These are phyloP conservation scores for Scaptomyza hsui DNA, from an alignment of 1,140 invertebrate genomes.

Conservation along the genomic window DNA sequence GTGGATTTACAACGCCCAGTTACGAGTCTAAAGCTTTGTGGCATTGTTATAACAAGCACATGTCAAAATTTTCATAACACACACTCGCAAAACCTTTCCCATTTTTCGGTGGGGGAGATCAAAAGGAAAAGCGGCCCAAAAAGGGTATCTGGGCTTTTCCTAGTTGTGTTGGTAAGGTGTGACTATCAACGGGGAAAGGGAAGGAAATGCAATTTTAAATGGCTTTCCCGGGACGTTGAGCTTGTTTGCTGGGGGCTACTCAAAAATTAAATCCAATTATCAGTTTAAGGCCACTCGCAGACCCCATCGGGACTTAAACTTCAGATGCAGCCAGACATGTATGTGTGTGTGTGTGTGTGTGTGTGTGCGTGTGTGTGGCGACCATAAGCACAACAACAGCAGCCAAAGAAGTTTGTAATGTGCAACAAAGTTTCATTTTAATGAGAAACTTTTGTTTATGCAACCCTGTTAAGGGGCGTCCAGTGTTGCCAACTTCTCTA, in stretches of 20 bases:
- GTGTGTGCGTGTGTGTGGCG: slow-evolving; percentile 19
- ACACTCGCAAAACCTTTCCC: slow-evolving; percentile 5
- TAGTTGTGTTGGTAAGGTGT: slow-evolving; percentile 30
- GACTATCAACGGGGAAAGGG: slow-evolving; percentile 39
- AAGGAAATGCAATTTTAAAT: slow-evolving; percentile 59
- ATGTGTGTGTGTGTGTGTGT: slow-evolving; percentile 16
- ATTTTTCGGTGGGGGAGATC: slow-evolving; percentile 19
- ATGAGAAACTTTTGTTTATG: slow-evolving; percentile 80
- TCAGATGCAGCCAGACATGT: slow-evolving; percentile 31
- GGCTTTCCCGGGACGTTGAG: slow-evolving; percentile 32
- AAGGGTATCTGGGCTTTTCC: slow-evolving; percentile 34
- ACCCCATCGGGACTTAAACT: slow-evolving; percentile 28
- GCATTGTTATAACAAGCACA: slow-evolving; percentile 77
- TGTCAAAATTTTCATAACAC: slow-evolving; percentile 77
- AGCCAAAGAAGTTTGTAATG: slow-evolving; percentile 56
- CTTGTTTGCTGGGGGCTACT: slow-evolving; percentile 46
- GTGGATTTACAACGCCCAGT: background rate
- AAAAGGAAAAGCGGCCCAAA: slow-evolving; percentile 50
- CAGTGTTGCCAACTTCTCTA: slow-evolving; percentile 21
- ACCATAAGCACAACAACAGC: slow-evolving; percentile 31
- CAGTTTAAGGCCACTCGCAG: slow-evolving; percentile 75
- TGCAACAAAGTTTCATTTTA: slow-evolving; percentile 78
- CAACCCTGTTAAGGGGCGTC: slow-evolving; percentile 30
- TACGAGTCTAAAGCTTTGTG: background rate
- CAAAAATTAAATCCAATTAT: slow-evolving; percentile 83